Base-by-base conservation (phyloP, 2,888 invertebrate genomes). In the Cryptus armator region DNA sequence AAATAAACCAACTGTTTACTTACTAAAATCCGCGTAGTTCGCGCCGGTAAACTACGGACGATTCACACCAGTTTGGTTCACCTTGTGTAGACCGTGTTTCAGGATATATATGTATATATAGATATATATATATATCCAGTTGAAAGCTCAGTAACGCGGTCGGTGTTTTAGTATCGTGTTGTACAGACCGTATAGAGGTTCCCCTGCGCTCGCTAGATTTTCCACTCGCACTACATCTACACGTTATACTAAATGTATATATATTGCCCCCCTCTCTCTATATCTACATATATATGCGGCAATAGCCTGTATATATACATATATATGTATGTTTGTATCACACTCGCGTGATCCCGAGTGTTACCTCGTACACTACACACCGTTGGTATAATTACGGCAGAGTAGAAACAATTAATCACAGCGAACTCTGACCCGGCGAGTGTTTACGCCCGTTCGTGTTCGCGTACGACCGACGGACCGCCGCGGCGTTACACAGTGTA, bases 331-430 rank as follows among this genome's bases (percentile, higher is more conserved):
- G 48, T 51, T 66, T 37, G 46, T 51, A 62, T 56, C 48, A 4
- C 78, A 29, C 48, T 46, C 24, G 16, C 64, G 48, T 62, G 72
- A 19, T 79, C 66, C 32, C 79, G 24, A 53, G 75, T 64, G 68
- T 81, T 75, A 37, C 16, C n/a, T 19, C 51, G 70, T 68, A 46
- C 51, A 64, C 70, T 72, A 66, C 74, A 66, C 74, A 53, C 46
- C 56, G 59, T 53, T 46, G 77, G 74, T 84, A 84, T 84, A 84
- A 84, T 84, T 84, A 84, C 77, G 81, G 62, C 59, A 68, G 84
- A 81, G 84, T 81, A 78, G 77, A 84, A 84, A 84, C 84, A 84
- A 84, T 84, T 84, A 81, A 84, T 84, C 81, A 84, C 84, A 59
- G 81, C 77, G 84, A 84, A 81, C 81, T 81, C 81, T 77, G 81